Evolutionary conservation across 2,797 vertebrate species (phyloP), one percentile per base, ranked within the genome.

Genomic region (Ctenopoma multispine): DNA sequence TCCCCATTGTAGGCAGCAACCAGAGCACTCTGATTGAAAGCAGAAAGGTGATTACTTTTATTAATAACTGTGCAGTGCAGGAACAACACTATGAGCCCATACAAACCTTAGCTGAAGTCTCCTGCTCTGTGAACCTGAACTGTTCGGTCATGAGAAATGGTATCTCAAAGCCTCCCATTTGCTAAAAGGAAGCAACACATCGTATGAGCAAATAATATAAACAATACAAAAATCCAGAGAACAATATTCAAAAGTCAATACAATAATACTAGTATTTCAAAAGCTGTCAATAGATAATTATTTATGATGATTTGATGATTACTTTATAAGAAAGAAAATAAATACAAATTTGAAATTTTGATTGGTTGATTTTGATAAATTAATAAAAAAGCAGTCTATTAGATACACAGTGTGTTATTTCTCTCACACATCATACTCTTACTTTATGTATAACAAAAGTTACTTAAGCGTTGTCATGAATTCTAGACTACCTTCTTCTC

Each of bases 1-100:
- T 96, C 96, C 0, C 95, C 95, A 0, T 95, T 96, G 82, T 96
- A 95, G 10, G 95, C 94, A 24, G 95, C 95, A 75, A 96, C 93
- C 0, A 95, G 89, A 17, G 92, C 94, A 57, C 94, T 92, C 96
- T 97, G 83, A 61, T n/a, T 17, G 27, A 66, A 66, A 60, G 63
- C 0, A 23, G 15, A 77, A 62, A 67, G 27, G 13, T 59, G 7
- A 29, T 53, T 24, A 5, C 50, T 57, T 53, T 23, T 1, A 43
- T 27, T 10, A 38, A 31, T 41, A 18, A 46, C 3, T 9, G 34
- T 46, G 4, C 0, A 63, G 13, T 1, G 12, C 13, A 29, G 6
- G 46, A 21, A 58, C n/a, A 36, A 48, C 17, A 2, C 3, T 7
- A 41, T 40, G 40, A 7, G 12, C 14, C 57, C 2, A 63, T 54